Conservation (phyloP, 2,113 vertebrate genomes). For the Chaetodon trifascialis region DNA sequence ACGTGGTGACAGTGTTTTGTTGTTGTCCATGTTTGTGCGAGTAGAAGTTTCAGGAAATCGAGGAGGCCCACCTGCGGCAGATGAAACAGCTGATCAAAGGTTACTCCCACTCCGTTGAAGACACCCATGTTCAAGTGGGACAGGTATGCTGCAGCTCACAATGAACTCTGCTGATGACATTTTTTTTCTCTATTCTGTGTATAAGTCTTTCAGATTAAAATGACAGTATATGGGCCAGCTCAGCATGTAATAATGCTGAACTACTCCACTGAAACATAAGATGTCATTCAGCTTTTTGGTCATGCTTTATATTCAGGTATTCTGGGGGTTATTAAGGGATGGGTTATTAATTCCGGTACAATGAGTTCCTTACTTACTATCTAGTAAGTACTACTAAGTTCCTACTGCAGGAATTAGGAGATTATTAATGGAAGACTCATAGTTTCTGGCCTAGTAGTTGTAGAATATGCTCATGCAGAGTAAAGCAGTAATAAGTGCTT, state of each 20-base stretch:
- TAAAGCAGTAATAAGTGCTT: too few species aligned
- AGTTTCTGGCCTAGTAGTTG: too few species aligned
- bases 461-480: too few species aligned
- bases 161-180: neutral
- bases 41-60: slow-evolving; percentile 94
- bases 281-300: neutral
- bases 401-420: too few species aligned
- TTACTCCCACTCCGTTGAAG: slow-evolving; percentile 94
- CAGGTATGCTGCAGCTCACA: slow-evolving; percentile 84
- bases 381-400: too few species aligned
- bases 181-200: neutral
- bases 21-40: neutral
- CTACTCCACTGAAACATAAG: neutral
- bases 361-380: too few species aligned
- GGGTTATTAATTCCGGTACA: too few species aligned
- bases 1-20: neutral
- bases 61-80: slow-evolving; percentile 90
- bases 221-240: neutral
- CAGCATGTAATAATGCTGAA: neutral
- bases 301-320: too few species aligned
- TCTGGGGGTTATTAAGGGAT: too few species aligned
- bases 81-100: slow-evolving; percentile 94
- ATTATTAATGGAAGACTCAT: too few species aligned
- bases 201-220: neutral
- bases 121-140: slow-evolving; percentile 96